These are phyloP conservation scores for Tetragonula carbonaria DNA, from an alignment of 2,888 invertebrate species.

Conservation along the genomic window DNA sequence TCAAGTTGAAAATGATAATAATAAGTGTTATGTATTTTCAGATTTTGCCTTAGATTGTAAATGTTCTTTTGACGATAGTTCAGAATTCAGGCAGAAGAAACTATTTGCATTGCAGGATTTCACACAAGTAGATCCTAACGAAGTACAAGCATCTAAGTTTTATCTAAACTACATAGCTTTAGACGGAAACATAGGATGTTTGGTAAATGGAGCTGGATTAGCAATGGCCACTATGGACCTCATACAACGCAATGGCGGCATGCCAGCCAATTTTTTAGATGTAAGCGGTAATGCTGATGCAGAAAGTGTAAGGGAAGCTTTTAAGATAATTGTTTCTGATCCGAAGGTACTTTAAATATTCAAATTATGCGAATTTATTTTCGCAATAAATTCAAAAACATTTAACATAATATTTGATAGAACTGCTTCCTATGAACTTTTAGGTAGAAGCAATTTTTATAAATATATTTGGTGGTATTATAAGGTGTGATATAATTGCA, in stretches of 20 bases:
- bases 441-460: constrained; percentile 87
- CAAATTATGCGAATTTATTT: not conserved
- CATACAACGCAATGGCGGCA: constrained; percentile 86
- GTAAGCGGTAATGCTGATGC: constrained; percentile 87
- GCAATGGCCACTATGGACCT: constrained; percentile 89
- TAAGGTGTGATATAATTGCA: constrained; percentile 87
- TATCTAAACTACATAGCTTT: constrained; percentile 86
- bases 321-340: constrained; percentile 86
- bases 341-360: constrained; percentile 81
- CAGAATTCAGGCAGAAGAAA: constrained; percentile 85
- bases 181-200: constrained; percentile 86
- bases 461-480: constrained; percentile 88
- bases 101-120: constrained; percentile 85
- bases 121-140: constrained; percentile 86
- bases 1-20: not conserved
- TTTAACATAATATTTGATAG: not conserved
- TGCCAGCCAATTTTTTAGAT: constrained; percentile 87
- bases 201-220: constrained; percentile 87
- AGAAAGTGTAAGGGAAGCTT: constrained; percentile 86
- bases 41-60: constrained; percentile 87
- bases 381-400: not conserved
- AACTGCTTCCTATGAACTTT: constrained; percentile 16
- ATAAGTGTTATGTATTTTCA: constrained; percentile 62
- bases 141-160: constrained; percentile 85
- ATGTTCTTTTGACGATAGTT: constrained; percentile 87